A percentile compares a stretch with the other conserved stretches of the same genome.
phyloP scores from a whole-genome alignment of 1,140 invertebrate species.

The Cydia splendana region DNA sequence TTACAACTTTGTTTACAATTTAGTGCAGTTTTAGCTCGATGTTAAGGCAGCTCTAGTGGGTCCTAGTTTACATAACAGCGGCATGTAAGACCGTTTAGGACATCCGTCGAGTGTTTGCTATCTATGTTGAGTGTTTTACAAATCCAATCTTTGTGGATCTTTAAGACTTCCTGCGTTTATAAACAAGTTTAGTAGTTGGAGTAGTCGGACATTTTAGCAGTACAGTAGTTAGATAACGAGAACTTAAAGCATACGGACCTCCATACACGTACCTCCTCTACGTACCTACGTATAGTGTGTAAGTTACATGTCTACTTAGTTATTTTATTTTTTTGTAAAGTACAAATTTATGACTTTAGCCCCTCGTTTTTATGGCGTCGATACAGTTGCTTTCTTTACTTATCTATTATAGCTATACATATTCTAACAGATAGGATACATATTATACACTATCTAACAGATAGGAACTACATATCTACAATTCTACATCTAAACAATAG shows the following conservation, averaged over 20 bases:
- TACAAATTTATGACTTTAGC: too few relatives aligned
- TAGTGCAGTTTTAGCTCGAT: background rate
- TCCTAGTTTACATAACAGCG: constrained; percentile 12
- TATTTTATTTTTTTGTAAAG: too few relatives aligned
- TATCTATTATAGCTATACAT: background rate
- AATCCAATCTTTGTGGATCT: background rate
- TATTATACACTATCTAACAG: background rate
- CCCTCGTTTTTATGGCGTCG: too few relatives aligned
- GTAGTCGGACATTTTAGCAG: too few relatives aligned
- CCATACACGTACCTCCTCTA: too few relatives aligned
- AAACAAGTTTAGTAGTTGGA: background rate
- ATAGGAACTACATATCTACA: background rate
- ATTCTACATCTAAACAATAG: background rate
- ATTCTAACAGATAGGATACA: background rate
- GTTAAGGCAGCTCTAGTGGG: background rate
- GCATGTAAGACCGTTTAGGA: background rate
- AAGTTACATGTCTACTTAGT: too few relatives aligned
- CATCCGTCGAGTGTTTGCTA: background rate
- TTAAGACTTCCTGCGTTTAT: background rate
- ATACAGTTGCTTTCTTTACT: too few relatives aligned
- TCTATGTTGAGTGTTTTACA: background rate
- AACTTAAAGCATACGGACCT: too few relatives aligned
- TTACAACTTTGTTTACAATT: background rate
- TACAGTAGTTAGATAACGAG: too few relatives aligned
- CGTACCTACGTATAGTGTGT: too few relatives aligned